Evolutionary conservation across 2,797 vertebrate species (phyloP), one percentile per base, ranked within the genome.

Genomic region (Cheirogaleus major): DNA sequence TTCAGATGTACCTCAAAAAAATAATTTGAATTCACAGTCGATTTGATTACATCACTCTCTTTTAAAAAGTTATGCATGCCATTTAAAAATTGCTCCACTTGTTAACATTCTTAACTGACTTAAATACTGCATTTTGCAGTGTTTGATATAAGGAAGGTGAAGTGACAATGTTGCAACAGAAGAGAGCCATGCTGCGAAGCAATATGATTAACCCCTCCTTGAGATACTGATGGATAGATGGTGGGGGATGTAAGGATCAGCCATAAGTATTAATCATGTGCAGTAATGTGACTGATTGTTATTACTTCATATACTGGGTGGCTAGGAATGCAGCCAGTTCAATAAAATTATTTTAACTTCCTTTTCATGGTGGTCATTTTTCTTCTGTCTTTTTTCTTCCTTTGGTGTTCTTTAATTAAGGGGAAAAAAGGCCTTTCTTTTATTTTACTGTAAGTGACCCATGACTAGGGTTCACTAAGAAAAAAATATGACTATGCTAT

Each of bases 271-370:
- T 97, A 95, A 98, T 98, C 96, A 96, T 88, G 76, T 96, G 65
- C 11, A 4, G 9, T 95, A 96, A 96, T 95, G 81, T 92, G 95
- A 97, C 95, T 93, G 91, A 96, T 97, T 75, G 80, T 95, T 97
- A 98, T 98, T 98, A 90, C 96, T 98, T 97, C 87, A 95, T 97
- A 87, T 30, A 69, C 52, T 94, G 95, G 94, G 96, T 97, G 93
- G 61, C 94, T 96, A 96, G 97, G 96, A 98, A 95, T 92, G 76
- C 84, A 96, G 97, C 96, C 96, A 98, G 97, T 95, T 98, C 96
- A 97, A 97, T 97, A 98, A 97, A 97, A 97, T 96, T 92, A 97
- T 98, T 97, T 97, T 97, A 97, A 97, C 89, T 98, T 98, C 91
- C 96, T 97, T 96, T 98, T 79, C 94, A 92, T 96, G 87, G 87